These are phyloP conservation scores for Alauda arvensis DNA, from an alignment of 2,797 vertebrate species.

Conservation along the genomic window DNA sequence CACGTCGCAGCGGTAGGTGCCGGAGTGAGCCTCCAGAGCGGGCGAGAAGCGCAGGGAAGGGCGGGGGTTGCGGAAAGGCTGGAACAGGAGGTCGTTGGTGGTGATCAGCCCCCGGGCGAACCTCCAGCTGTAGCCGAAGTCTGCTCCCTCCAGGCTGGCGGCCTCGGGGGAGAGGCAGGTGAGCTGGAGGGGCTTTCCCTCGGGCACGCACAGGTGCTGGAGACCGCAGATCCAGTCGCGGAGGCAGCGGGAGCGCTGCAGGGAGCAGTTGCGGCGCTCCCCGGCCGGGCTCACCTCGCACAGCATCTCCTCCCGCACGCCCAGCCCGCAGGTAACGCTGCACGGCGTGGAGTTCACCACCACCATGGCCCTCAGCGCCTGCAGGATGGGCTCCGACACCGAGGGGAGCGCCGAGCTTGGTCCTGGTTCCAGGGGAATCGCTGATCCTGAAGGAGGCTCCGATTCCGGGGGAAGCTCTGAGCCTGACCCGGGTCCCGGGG, in stretches of 20 bases:
- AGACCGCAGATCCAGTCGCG: constrained; percentile 81
- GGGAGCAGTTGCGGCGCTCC: constrained; percentile 56
- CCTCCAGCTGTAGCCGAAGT: constrained; percentile 76
- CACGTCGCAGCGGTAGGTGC: constrained; percentile 87
- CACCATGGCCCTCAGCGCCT: constrained; percentile 14
- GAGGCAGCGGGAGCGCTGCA: constrained; percentile 66
- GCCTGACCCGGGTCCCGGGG: background rate
- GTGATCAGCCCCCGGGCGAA: constrained; percentile 81
- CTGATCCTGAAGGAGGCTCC: background rate
- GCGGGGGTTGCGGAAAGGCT: constrained; percentile 26
- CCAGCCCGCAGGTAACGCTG: constrained; percentile 85
- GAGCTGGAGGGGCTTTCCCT: constrained; percentile 70
- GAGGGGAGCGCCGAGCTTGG: rapidly evolving
- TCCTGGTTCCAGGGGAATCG: too few species aligned
- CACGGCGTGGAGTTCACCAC: constrained; percentile 71
- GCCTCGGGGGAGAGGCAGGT: constrained; percentile 74
- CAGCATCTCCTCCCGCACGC: constrained; percentile 73
- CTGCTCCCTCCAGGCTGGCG: constrained; percentile 41
- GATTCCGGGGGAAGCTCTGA: background rate
- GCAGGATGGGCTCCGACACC: rapidly evolving
- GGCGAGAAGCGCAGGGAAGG: constrained; percentile 41
- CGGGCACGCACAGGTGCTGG: constrained; percentile 61
- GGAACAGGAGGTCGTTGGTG: constrained; percentile 75
- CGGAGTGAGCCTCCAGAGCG: constrained; percentile 76
- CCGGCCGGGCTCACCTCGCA: constrained; percentile 67